These are phyloP conservation scores for Corythaeola cristata DNA, from an alignment of 2,113 vertebrate species.

Conservation along the genomic window DNA sequence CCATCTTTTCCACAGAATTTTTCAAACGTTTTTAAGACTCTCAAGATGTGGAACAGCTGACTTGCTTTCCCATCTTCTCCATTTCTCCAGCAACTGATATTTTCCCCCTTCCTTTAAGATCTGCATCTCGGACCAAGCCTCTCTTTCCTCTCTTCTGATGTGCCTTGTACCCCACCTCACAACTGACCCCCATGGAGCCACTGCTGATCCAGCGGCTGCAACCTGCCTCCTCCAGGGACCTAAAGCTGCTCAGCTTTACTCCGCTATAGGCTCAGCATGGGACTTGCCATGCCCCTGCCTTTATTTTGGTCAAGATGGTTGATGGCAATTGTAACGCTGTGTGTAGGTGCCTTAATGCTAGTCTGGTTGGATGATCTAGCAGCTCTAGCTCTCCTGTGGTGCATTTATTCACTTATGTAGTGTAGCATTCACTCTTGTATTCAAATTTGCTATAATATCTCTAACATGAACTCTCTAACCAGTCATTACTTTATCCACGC, in stretches of 20 bases:
- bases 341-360: background rate
- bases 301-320: background rate
- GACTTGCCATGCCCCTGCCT: background rate
- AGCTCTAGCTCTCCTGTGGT: background rate
- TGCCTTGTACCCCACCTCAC: background rate
- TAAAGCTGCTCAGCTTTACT: background rate
- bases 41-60: background rate
- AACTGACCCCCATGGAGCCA: accelerated
- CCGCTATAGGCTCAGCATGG: accelerated
- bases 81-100: background rate
- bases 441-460: background rate
- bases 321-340: background rate
- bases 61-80: background rate
- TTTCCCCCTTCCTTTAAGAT: background rate
- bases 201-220: background rate
- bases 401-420: background rate
- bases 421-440: background rate
- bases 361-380: background rate
- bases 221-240: background rate
- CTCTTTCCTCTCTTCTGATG: background rate
- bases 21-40: background rate
- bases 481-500: background rate
- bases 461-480: background rate
- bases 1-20: background rate
- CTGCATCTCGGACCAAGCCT: accelerated